Evolutionary conservation across 2,888 invertebrate species (phyloP).

Genomic region (Tetanocera ferruginea): DNA sequence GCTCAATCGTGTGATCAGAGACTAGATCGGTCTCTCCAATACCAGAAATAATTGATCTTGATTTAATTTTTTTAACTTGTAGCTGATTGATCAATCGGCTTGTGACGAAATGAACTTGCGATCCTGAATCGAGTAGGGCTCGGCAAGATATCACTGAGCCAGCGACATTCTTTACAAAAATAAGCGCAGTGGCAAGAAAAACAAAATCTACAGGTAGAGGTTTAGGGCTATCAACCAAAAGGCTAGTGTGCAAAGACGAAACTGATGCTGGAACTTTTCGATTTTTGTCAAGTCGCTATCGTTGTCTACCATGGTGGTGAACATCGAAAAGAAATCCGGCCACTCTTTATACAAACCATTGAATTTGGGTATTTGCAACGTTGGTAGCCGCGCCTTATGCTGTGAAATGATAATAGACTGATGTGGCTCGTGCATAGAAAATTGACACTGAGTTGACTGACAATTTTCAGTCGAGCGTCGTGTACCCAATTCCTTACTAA

Average conservation of each 20-base stretch:
- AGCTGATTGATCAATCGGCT: too few species aligned
- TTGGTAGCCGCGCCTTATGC: too few species aligned
- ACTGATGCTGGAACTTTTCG: constrained; percentile 41
- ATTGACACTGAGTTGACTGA: background rate
- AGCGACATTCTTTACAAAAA: constrained; percentile 1
- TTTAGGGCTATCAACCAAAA: too few species aligned
- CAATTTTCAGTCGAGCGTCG: too few species aligned
- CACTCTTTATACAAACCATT: background rate
- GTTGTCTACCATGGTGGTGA: background rate
- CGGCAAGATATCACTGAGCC: too few species aligned
- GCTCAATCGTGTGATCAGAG: constrained; percentile 27
- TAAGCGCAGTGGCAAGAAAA: background rate
- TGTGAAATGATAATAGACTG: too few species aligned
- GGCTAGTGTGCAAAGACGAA: too few species aligned
- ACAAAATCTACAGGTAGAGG: background rate
- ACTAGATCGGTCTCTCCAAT: constrained; percentile 33
- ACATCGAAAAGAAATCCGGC: background rate
- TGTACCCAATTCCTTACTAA: too few species aligned
- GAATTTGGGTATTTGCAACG: too few species aligned
- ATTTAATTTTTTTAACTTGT: constrained; percentile 10
- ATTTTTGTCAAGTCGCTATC: constrained; percentile 32
- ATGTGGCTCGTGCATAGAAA: too few species aligned
- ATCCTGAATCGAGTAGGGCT: background rate
- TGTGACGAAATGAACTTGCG: constrained; percentile 18
- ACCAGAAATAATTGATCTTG: constrained; percentile 34